Base-by-base conservation (phyloP, 2,888 invertebrate species). In the Chymomyza procnemis region DNA sequence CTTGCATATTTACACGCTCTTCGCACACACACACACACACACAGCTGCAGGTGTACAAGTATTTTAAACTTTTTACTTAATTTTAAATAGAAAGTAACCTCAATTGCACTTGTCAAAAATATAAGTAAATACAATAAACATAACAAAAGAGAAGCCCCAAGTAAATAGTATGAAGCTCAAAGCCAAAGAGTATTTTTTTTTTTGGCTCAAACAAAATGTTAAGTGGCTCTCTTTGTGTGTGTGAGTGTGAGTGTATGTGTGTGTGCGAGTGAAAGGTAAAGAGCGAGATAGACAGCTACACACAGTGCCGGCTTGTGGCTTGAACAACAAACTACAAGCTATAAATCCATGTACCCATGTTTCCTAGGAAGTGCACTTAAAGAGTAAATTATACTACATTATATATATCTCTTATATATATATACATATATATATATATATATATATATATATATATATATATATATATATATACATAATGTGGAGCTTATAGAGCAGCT, bases 41-140 rank as follows among this genome's bases (percentile, higher is more conserved):
- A 34, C 34, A 41, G 3, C 9, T 41, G 34, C 34, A 41, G 1
- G 34, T 41, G 12, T 12, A 41, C 12, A 41, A 41, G 34, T 41
- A 41, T 73, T n/a, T n/a, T n/a, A n/a, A n/a, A n/a, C n/a, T n/a
- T n/a, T n/a, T 73, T 62, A 62, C 80, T 85, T 82, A 67, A 73
- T 78, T 81, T 85, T 75, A 82, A 85, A 85, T 83, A 81, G 81
- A 81, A 81, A 81, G 81, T 82, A 85, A 81, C 81, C 81, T 85
- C 81, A 85, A 81, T 81, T 85, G 83, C 83, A 81, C 78, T 79
- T 78, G 80, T 85, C 78, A 82, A 85, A 81, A 80, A 80, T 78
- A 85, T 74, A 81, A 85, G 85, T 83, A 81, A 85, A 80, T 77
- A 79, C 64, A 70, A 64, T 65, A 64, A 69, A 72, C 64, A 73